These are phyloP conservation scores for Diarsia dahlii DNA, from an alignment of 2,888 invertebrate species.

Conservation along the genomic window DNA sequence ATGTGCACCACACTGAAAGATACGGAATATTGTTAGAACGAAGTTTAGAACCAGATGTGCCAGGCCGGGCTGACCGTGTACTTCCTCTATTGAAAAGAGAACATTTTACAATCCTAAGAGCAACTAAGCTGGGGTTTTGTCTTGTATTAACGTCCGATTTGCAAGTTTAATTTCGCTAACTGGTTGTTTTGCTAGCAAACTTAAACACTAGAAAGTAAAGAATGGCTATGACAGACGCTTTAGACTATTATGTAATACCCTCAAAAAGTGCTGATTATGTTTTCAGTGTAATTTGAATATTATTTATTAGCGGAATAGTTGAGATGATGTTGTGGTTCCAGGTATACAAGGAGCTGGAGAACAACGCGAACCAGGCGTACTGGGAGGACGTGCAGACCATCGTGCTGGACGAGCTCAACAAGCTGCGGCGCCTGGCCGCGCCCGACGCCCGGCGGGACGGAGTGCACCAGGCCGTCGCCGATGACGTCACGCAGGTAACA, in stretches of 20 bases:
- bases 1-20: conserved; percentile 1
- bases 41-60: not conserved
- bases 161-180: not conserved
- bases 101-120: not conserved
- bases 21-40: not conserved
- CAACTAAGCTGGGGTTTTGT: not conserved
- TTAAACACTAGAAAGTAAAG: not conserved
- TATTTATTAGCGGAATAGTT: no score
- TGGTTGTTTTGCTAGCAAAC: not conserved
- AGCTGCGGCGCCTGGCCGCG: conserved; percentile 94
- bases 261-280: not conserved
- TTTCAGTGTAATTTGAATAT: not conserved
- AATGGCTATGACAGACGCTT: not conserved
- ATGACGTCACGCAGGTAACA: conserved; percentile 94
- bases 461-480: conserved; percentile 97
- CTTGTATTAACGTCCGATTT: not conserved
- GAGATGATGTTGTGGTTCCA: conserved; percentile 58
- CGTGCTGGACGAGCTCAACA: conserved; percentile 97
- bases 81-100: not conserved
- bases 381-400: conserved; percentile 99
- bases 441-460: conserved; percentile 92
- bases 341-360: conserved; percentile 97
- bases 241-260: not conserved
- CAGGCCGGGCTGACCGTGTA: not conserved
- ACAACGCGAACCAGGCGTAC: conserved; percentile 96